Evolutionary conservation across 2,113 vertebrate genomes (phyloP).

Genomic region (Dicerorhinus sumatrensis): DNA sequence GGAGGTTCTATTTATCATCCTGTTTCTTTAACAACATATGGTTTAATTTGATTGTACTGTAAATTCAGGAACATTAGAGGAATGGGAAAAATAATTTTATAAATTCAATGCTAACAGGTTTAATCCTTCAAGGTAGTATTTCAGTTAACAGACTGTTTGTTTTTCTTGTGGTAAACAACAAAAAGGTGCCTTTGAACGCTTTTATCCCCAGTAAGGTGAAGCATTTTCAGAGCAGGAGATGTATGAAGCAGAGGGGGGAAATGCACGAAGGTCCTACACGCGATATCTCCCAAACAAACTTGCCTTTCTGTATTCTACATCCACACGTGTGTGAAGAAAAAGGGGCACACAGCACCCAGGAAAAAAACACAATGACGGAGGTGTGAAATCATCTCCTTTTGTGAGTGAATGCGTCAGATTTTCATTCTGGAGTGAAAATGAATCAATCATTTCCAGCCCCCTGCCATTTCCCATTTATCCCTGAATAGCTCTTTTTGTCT

Average conservation of each 20-base stretch:
- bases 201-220: conserved; percentile 38
- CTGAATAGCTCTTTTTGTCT: neutral
- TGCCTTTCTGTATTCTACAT: neutral
- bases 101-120: conserved; percentile 43
- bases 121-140: neutral
- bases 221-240: conserved; percentile 22
- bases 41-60: neutral
- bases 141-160: conserved; percentile 21
- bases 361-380: neutral
- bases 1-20: conserved; percentile 52
- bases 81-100: conserved; percentile 21
- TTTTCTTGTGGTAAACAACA: conserved; percentile 50
- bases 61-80: neutral
- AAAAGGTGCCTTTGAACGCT: neutral
- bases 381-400: conserved; percentile 40
- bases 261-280: rapidly evolving
- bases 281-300: neutral
- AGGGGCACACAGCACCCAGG: neutral
- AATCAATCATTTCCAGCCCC: neutral
- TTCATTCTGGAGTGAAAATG: conserved; percentile 64
- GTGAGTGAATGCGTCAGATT: conserved; percentile 6
- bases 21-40: conserved; percentile 35
- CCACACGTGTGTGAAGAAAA: neutral
- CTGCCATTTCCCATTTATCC: neutral
- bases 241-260: neutral